Percentiles rank a stretch among this genome's conserved stretches.
Conservation (phyloP, 2,797 vertebrate genomes). For the Carcharodon carcharias region DNA sequence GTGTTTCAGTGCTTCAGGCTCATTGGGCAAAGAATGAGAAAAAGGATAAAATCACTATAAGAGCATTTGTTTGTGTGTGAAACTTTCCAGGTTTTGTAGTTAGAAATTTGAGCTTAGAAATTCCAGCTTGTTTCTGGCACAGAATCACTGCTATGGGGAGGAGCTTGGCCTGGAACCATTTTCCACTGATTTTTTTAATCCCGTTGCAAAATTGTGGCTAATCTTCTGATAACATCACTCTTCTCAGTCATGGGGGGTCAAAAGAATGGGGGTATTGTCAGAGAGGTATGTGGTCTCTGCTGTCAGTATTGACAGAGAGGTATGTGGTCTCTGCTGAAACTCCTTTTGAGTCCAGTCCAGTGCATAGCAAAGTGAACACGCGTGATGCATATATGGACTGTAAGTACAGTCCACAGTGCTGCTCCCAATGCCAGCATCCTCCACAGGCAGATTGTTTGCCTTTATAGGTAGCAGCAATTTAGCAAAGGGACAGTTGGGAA, state of each 20-base stretch:
- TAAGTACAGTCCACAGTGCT: background rate
- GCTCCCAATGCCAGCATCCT: background rate
- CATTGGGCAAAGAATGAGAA: background rate
- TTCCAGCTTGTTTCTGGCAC: background rate
- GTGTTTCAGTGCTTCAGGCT: background rate
- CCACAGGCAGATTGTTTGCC: background rate
- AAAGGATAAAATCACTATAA: background rate
- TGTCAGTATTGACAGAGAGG: background rate
- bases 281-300: background rate
- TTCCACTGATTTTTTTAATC: background rate
- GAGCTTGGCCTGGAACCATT: background rate
- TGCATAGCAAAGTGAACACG: too few relatives aligned
- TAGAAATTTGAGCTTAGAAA: background rate
- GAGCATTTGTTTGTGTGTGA: background rate
- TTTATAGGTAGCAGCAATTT: background rate
- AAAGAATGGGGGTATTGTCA: background rate
- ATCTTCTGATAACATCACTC: background rate
- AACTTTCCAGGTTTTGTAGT: background rate
- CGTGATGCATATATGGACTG: background rate
- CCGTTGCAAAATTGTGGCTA: background rate
- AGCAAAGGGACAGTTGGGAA: background rate
- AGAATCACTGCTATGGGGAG: background rate
- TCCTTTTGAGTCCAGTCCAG: background rate
- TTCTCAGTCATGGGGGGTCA: background rate
- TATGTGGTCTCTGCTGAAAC: background rate